Evolutionary conservation across 2,888 invertebrate genomes (phyloP), one percentile per base, ranked within the genome.

Genomic region (Cyrtodaria siliqua): DNA sequence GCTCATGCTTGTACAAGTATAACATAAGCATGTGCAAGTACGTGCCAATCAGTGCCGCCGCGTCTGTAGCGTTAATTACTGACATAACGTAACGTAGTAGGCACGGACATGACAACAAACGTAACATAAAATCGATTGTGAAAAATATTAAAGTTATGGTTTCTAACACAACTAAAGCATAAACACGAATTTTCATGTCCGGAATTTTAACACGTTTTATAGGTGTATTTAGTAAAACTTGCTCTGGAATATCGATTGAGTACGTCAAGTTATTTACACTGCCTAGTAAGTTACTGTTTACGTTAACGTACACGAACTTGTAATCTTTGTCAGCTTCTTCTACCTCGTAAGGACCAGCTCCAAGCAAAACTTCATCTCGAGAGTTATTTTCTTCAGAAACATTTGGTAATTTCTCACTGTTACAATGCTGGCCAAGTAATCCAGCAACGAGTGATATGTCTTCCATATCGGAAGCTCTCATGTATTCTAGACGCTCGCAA

Each of bases 401-500:
- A n/a, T n/a, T n/a, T n/a, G n/a, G n/a, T n/a, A n/a, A n/a, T n/a
- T n/a, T n/a, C n/a, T n/a, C n/a, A n/a, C n/a, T n/a, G n/a, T 44
- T 16, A 44, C 44, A 44, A 20, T 44, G 44, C 8, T 6, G 16
- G 8, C 16, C 20, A 20, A 44, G 44, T 44, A 20, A 16, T 9
- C 20, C 44, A 9, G 16, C 6, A 44, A 20, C 44, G 8, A 71
- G 16, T 0, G 59, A 59, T 16, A 70, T 40, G 50, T 70, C 71
- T 12, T 52, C 56, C 79, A 79, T 79, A 40, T 60, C 20, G n/a
- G 63, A 14, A n/a, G 57, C 33, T 20, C 53, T 24, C 79, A 79
- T 79, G 53, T 67, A 59, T 26, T 71, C 61, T 2, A 79, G 79
- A 50, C 79, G 66, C 62, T 79, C 79, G 55, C 79, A 79, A 33